Evolutionary conservation across 2,113 vertebrate genomes (phyloP).

Genomic region (Bufo bufo): DNA sequence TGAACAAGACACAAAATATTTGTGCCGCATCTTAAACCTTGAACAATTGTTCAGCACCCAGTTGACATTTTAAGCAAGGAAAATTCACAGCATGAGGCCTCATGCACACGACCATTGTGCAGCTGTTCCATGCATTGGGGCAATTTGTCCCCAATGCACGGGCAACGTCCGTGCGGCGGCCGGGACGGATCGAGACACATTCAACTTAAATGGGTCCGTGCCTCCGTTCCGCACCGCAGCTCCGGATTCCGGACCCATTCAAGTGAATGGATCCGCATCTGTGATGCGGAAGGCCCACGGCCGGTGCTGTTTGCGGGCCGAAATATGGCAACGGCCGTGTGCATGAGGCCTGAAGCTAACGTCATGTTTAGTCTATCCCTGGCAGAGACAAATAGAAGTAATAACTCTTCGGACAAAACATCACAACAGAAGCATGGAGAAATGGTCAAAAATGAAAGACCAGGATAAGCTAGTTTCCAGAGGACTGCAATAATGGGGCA

Average conservation of each 20-base stretch:
- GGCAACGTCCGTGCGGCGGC: too few relatives aligned
- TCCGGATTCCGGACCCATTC: too few relatives aligned
- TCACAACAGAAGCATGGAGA: conserved; percentile 21
- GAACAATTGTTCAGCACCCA: conserved; percentile 43
- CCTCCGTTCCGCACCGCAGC: too few relatives aligned
- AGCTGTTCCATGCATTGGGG: too few relatives aligned
- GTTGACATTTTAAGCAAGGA: conserved; percentile 45
- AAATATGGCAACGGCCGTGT: too few relatives aligned
- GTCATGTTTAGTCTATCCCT: conserved; percentile 43
- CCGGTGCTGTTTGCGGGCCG: too few relatives aligned
- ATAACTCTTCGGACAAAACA: not conserved
- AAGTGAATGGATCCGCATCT: too few relatives aligned
- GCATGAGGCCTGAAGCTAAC: not conserved
- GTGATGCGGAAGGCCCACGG: too few relatives aligned
- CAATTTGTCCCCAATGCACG: too few relatives aligned
- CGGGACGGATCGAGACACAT: too few relatives aligned
- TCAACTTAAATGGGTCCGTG: too few relatives aligned
- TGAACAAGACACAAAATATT: conserved; percentile 19
- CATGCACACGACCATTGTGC: too few relatives aligned
- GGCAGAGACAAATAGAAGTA: conserved; percentile 42
- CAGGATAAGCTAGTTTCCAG: conserved; percentile 19
- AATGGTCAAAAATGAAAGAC: conserved; percentile 24
- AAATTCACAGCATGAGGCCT: conserved; percentile 23
- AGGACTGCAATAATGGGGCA: not conserved
- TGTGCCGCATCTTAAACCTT: not conserved